Percentiles rank a stretch among this genome's conserved stretches.
Conservation (phyloP, 2,888 invertebrate species). For the Nebria brevicollis region DNA sequence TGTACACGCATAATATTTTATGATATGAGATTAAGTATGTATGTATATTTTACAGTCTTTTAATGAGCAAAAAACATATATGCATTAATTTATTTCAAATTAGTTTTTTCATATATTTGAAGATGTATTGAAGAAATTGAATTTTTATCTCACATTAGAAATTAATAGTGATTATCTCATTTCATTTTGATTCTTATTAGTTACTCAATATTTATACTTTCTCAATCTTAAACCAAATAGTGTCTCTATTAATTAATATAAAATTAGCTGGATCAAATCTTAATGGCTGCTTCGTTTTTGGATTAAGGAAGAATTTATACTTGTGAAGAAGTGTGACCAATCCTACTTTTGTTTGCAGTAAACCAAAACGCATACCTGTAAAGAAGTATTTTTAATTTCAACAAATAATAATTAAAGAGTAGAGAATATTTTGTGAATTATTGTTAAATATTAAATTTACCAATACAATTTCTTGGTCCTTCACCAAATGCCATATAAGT, state of each 20-base stretch:
- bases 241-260: not conserved
- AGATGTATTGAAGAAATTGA: too few relatives aligned
- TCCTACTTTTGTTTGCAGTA: slow-evolving; percentile 55
- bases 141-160: too few relatives aligned
- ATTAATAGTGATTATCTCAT: too few relatives aligned
- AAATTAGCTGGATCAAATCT: slow-evolving; percentile 46
- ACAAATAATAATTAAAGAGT: not conserved
- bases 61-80: too few relatives aligned
- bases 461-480: slow-evolving; percentile 59
- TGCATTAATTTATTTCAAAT: too few relatives aligned
- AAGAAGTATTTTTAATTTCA: slow-evolving; percentile 35
- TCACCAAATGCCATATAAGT: slow-evolving; percentile 58
- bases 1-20: too few relatives aligned
- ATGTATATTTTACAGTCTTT: too few relatives aligned
- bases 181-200: too few relatives aligned
- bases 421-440: not conserved
- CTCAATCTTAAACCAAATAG: not conserved
- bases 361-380: slow-evolving; percentile 56
- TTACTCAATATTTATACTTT: not conserved
- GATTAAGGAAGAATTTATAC: slow-evolving; percentile 52
- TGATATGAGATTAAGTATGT: too few relatives aligned
- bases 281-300: slow-evolving; percentile 53
- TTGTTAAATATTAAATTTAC: slow-evolving; percentile 49
- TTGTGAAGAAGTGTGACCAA: slow-evolving; percentile 51
- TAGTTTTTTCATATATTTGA: too few relatives aligned